These are phyloP conservation scores for Unio pictorum DNA, from an alignment of 2,888 invertebrate genomes.

Conservation along the genomic window DNA sequence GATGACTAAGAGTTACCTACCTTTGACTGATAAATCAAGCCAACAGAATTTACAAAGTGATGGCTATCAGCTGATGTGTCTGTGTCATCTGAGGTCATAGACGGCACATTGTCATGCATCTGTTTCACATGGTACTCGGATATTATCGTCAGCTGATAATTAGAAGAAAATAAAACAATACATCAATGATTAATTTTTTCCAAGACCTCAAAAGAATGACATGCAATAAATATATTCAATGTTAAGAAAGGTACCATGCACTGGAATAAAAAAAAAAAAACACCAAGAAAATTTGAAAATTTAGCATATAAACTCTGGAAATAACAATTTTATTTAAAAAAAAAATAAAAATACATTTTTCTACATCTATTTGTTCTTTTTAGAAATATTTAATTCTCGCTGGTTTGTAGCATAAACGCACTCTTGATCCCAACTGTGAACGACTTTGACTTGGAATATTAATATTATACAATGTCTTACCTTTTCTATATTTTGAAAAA, in stretches of 20 bases:
- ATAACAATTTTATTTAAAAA: no score
- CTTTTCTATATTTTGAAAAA: slow-evolving; percentile 70
- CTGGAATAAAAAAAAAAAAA: neutral
- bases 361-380: no score
- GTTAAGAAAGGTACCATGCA: neutral
- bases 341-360: no score
- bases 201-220: neutral
- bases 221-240: neutral
- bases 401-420: no score
- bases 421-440: no score
- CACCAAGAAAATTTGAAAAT: no score
- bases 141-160: slow-evolving; percentile 56
- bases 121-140: slow-evolving; percentile 65
- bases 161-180: slow-evolving; percentile 7
- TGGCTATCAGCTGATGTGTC: slow-evolving; percentile 50
- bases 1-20: slow-evolving; percentile 6
- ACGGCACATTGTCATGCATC: slow-evolving; percentile 61
- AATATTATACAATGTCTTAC: slow-evolving; percentile 29
- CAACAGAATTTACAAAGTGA: slow-evolving; percentile 52
- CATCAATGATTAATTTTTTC: slow-evolving; percentile 4
- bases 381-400: no score
- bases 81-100: slow-evolving; percentile 51
- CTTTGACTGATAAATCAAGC: slow-evolving; percentile 62
- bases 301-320: no score
- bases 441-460: neutral